These are phyloP conservation scores for Myrmecophaga tridactyla DNA, from an alignment of 2,113 vertebrate species.

Conservation along the genomic window DNA sequence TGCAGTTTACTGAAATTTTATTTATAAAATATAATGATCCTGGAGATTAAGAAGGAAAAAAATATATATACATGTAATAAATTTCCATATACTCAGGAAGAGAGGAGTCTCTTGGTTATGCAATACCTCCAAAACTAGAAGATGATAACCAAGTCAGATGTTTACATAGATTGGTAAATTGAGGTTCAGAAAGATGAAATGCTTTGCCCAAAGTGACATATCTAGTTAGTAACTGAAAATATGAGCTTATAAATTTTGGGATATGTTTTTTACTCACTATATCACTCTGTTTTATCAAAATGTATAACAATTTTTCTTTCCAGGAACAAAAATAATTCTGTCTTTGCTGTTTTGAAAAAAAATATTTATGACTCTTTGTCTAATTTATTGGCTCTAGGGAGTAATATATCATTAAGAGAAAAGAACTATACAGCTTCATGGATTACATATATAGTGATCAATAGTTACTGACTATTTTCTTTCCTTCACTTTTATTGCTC, in stretches of 20 bases:
- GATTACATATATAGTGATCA: conserved; percentile 42
- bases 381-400: conserved; percentile 24
- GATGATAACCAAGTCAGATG: not conserved
- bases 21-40: not conserved
- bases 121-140: not conserved
- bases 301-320: conserved; percentile 30
- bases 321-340: conserved; percentile 49
- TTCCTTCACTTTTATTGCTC: conserved; percentile 38
- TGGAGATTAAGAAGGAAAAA: too few species aligned
- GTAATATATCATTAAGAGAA: conserved; percentile 29
- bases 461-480: not conserved
- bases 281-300: conserved; percentile 12
- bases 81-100: not conserved
- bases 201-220: not conserved
- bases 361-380: not conserved
- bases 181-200: conserved; percentile 14
- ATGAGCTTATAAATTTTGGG: not conserved
- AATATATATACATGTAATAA: too few species aligned
- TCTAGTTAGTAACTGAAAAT: conserved; percentile 31
- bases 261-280: not conserved
- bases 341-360: conserved; percentile 41
- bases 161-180: conserved; percentile 26
- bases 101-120: not conserved
- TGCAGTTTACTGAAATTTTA: not conserved
- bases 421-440: not conserved